Base-by-base conservation (phyloP, 2,797 vertebrate genomes). In the Enteromius radiatus region DNA sequence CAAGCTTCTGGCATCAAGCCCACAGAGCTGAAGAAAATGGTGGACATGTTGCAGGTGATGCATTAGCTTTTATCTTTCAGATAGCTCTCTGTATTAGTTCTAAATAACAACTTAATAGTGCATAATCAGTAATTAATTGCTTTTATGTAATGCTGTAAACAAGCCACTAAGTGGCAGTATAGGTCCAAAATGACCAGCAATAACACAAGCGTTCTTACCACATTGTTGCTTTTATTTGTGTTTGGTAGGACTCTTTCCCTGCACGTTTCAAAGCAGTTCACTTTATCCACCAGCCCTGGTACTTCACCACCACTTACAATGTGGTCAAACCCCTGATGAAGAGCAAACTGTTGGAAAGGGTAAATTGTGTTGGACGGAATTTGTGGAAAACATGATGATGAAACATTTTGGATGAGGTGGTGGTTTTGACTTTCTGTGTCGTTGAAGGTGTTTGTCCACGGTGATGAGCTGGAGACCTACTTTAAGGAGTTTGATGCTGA, bases 231-330 rank as follows among this genome's bases (percentile, higher is more conserved):
- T 28, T 31, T 63, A 49, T 6, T 63, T 63, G 12, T 43, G 5
- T 81, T 2, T 59, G 23, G n/a, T 88, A 99, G 98, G 98, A 99
- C 85, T 98, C 98, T 0, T 99, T 99, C 89, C 98, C 98, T 2
- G 98, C 98, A 0, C 96, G 98, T 71, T 99, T 99, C 93, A 99
- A 99, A 91, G 97, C 98, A 0, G 95, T 99, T 86, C 96, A 99
- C 92, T 99, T 99, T 93, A 98, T 99, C 92, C 95, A 99, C 89
- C 98, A 99, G 92, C 98, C 98, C 0, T 99, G 98, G 98, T 99
- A 99, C 89, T 99, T 99, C 92, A 98, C 98, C 88, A 99, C 97
- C 68, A 99, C 98, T 84, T 99, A 99, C 93, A 99, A 98, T 0
- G 94, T 99, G 89, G 98, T 99, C 87, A 98, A 98, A 89, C 98